Evolutionary conservation across 1,140 invertebrate genomes (phyloP), one percentile per base, ranked within the genome.

Genomic region (Argopecten irradians): DNA sequence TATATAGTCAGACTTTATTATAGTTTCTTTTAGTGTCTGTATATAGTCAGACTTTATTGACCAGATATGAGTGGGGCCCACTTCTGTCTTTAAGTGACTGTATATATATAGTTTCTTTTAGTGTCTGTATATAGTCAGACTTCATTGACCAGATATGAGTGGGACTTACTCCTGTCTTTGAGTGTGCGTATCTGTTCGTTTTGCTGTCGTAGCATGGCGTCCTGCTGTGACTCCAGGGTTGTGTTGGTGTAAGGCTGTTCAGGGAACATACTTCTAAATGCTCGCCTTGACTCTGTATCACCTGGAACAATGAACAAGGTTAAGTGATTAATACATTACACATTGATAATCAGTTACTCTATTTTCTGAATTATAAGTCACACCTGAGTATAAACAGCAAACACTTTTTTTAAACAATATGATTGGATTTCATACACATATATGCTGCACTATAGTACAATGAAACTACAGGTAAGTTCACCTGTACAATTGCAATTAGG

Each of bases 131-230:
- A n/a, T n/a, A n/a, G n/a, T n/a, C n/a, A n/a, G n/a, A 19, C 19
- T 85, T 19, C 39, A 32, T 16, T n/a, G 22, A 84, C 86, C n/a
- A n/a, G n/a, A n/a, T n/a, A n/a, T n/a, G n/a, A n/a, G n/a, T 33
- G 3, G 19, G 19, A 86, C 87, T 88, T 32, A 85, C 84, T 88
- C n/a, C 71, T 71, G 55, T 84, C 43, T 16, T 88, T 88, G 34
- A 90, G 43, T 13, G 34, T 85, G 11, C 87, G 90, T 36, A 95
- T 91, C 32, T 86, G 87, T 41, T 94, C 92, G 86, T 94, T 93
- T 86, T 95, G 94, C 39, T 95, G 92, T 33, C 91, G 85, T n/a
- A 95, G 89, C 85, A 95, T 89, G 32, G 94, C 93, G 84, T 91
- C 90, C 83, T 95, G 94, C 86, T 95, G 94, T 9, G 91, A 84